Evolutionary conservation across 2,113 vertebrate species (phyloP), one percentile per base, ranked within the genome.

Genomic region (Choloepus hoffmanni): DNA sequence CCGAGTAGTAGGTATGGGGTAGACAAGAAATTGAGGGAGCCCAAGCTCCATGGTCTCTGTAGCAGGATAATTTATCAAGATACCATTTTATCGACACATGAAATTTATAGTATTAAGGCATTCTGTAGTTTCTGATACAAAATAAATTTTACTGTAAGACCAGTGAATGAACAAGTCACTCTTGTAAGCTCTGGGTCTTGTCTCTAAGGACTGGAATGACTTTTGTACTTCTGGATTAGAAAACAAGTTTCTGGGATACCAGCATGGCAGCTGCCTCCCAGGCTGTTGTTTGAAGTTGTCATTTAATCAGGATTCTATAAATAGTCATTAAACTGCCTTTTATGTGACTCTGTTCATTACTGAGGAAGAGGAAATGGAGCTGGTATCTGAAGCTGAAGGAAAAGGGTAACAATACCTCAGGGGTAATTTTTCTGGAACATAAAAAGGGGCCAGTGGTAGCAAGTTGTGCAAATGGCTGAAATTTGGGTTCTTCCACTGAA

Each of bases 251-350:
- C 62, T 62, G 48, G 62, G 50, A 58, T 21, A 82, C 4, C 3
- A 33, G 33, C 15, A 43, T 36, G 19, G 33, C 11, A 36, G 10
- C 79, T 89, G 33, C 40, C 13, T 87, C 26, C 30, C 6, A 82
- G 19, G 1, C 24, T 96, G 81, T 83, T 89, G 48, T 89, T 85
- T 73, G 26, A 92, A 77, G 40, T 88, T 19, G 89, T 85, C 13
- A n/a, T 73, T 93, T 73, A 60, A 55, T 63, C 63, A 63, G 15
- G 48, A 77, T 58, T 85, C 91, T 58, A 19, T 33, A 58, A 90
- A 85, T 9, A 21, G 58, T 76, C 28, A 33, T 30, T 43, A 65
- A 78, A 28, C 26, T 67, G 45, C 33, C 74, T 67, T 33, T n/a
- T 76, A 0, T n/a, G 30, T 68, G 68, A 50, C 45, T 84, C 5